These are phyloP conservation scores for Pygoscelis adeliae DNA, from an alignment of 2,113 vertebrate genomes.

Conservation along the genomic window DNA sequence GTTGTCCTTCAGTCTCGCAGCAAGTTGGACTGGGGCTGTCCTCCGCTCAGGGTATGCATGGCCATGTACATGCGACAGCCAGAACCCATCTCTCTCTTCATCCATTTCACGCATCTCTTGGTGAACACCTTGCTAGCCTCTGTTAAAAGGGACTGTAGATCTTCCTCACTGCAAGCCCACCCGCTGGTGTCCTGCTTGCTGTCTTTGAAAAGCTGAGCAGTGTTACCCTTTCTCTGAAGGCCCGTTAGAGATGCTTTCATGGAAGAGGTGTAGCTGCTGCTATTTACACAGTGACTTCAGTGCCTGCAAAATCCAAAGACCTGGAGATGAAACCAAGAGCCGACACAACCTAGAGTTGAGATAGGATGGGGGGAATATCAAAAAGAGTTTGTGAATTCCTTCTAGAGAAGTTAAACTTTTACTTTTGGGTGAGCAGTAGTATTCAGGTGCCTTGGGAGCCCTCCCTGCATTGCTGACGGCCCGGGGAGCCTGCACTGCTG, in stretches of 20 bases:
- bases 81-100: not conserved
- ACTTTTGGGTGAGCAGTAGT: not conserved
- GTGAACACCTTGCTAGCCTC: not conserved
- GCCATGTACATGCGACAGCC: accelerated
- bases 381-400: not conserved
- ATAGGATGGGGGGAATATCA: not conserved
- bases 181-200: not conserved
- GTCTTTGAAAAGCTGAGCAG: not conserved
- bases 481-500: not conserved
- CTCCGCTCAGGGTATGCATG: not conserved
- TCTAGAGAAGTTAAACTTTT: not conserved
- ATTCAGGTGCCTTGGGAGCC: accelerated
- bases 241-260: accelerated
- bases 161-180: not conserved
- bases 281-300: not conserved
- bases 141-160: not conserved
- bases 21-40: not conserved
- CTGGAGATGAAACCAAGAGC: not conserved
- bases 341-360: not conserved
- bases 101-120: not conserved
- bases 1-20: not conserved
- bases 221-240: not conserved
- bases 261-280: not conserved
- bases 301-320: not conserved
- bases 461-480: not conserved